Percentiles rank a stretch among this genome's conserved stretches.
phyloP scores from a whole-genome alignment of 2,113 vertebrate genomes.

The Mola mola region DNA sequence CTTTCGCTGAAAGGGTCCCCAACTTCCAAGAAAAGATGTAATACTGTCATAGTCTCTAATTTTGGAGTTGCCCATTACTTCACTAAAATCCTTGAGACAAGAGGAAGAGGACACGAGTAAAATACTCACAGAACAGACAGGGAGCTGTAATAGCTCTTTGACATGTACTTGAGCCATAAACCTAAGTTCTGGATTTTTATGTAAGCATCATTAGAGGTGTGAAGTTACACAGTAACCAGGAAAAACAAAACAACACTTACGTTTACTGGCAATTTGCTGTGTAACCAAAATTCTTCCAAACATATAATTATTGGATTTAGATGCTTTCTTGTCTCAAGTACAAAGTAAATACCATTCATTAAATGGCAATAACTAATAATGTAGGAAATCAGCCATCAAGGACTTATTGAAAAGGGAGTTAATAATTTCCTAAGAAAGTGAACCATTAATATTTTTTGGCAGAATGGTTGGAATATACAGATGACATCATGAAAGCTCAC shows the following conservation, averaged over 20 bases:
- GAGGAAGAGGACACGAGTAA: neutral
- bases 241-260: neutral
- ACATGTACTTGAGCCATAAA: neutral
- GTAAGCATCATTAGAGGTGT: neutral
- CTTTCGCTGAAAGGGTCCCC: conserved; percentile 83
- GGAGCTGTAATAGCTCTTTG: neutral
- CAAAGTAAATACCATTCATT: no score
- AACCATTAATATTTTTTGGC: no score
- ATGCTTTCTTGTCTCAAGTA: no score
- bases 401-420: no score
- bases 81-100: neutral
- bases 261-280: no score
- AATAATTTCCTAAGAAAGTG: no score
- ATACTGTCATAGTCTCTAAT: conserved; percentile 82
- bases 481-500: neutral
- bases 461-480: neutral
- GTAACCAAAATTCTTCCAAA: no score
- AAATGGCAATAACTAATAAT: no score
- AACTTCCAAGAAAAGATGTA: conserved; percentile 78
- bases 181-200: neutral
- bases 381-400: no score
- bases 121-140: neutral
- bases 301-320: no score
- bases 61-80: neutral
- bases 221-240: conserved; percentile 34